phyloP scores from a whole-genome alignment of 92 coral and sea anemone genomes.

The Palythoa grandiflora region DNA sequence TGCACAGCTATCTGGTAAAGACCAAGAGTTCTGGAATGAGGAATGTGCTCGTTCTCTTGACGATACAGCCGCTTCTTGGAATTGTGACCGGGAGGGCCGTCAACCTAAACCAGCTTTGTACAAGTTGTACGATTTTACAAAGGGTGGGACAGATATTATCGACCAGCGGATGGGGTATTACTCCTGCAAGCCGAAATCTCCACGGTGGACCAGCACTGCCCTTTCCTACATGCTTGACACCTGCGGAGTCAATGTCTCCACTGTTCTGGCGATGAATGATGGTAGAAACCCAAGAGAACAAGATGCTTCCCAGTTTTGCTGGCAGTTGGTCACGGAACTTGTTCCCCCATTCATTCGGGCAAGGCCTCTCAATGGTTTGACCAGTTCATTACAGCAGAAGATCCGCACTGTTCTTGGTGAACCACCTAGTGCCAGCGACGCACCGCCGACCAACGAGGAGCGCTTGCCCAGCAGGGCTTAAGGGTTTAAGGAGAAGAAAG shows the following conservation, averaged over 20 bases:
- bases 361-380: conserved; percentile 22
- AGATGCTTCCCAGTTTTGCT: conserved; percentile 20
- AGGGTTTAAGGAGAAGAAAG: no score
- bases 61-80: conserved; percentile 9
- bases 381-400: conserved; percentile 13
- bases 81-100: conserved; percentile 15
- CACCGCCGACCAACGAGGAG: conserved; percentile 20
- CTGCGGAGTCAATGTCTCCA: conserved; percentile 8
- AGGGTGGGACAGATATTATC: conserved; percentile 5
- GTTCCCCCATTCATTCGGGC: conserved; percentile 17
- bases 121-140: conserved; percentile 3
- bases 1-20: conserved; percentile 16
- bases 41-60: conserved; percentile 14
- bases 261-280: conserved; percentile 4
- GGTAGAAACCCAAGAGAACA: not conserved
- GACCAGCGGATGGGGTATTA: conserved; percentile 2
- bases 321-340: conserved; percentile 2
- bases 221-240: conserved; percentile 1
- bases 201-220: conserved; percentile 7
- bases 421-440: conserved; percentile 26
- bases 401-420: conserved; percentile 16
- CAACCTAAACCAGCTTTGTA: conserved; percentile 19
- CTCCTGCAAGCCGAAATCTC: conserved; percentile 13
- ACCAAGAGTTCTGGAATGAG: conserved; percentile 14
- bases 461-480: no score